Base-by-base conservation (phyloP, 1,140 invertebrate genomes). In the Alviniconcha marisindica region DNA sequence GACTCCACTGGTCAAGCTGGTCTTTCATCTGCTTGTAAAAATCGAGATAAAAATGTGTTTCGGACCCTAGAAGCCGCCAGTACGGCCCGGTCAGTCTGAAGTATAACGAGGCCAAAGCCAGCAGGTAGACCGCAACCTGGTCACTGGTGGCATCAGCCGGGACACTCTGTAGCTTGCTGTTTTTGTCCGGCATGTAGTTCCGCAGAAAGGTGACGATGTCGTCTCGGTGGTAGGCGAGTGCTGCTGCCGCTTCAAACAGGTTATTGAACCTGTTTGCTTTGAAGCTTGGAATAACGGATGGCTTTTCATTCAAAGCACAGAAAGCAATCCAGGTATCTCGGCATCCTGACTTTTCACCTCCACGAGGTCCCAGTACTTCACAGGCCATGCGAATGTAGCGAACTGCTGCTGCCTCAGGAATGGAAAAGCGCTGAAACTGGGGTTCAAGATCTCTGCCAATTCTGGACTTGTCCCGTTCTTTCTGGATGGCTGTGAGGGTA, bases 351-450 rank as follows among this genome's bases (percentile, higher is more conserved):
- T 80, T 80, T 21, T 56, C 78, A 80, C 63, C 78, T 12, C 78
- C 78, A 21, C 51, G 21, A 33, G 78, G 78, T 28, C 60, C 80
- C 3, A 82, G 66, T 28, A 71, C 36, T 28, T 82, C 66, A 82
- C 80, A 82, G 3, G 63, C 80, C 38, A 69, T 82, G n/a, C 80
- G 10, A 2, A 82, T 63, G 21, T 48, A 82, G 10, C 66, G 54
- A 14, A 36, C 31, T 38, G 14, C 77, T 28, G 77, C 48, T 24
- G 54, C 38, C 31, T 81, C 79, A 31, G 54, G 2, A 21, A n/a
- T 18, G 14, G 10, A 5, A 18, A 36, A 40, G 24, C 5, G 7
- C 28, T 31, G 2, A 21, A 42, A 66, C 54, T 66, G 38, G 7
- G 28, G 36, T 38, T 38, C 79, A n/a, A 18, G 12, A 12, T 69